These are phyloP conservation scores for Lucilia sericata DNA, from an alignment of 1,140 invertebrate species.

Conservation along the genomic window DNA sequence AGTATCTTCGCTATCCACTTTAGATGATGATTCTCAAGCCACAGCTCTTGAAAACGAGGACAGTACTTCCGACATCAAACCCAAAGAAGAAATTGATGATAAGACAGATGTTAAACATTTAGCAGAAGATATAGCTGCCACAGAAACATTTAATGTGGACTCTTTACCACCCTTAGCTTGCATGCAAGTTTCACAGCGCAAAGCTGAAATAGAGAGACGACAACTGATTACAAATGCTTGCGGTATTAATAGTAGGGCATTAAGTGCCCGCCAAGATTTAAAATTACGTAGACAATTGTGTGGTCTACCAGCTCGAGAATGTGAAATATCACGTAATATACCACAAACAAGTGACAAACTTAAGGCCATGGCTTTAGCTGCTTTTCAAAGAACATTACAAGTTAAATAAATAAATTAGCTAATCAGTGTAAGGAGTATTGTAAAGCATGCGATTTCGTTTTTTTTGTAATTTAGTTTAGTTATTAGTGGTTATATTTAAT, in stretches of 20 bases:
- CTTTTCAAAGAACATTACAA: slow-evolving; percentile 56
- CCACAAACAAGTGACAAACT: slow-evolving; percentile 56
- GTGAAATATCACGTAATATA: slow-evolving; percentile 55
- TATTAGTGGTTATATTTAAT: slow-evolving; percentile 9
- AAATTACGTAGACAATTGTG: slow-evolving; percentile 74
- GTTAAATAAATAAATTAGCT: slow-evolving; percentile 48
- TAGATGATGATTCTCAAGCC: slow-evolving; percentile 28
- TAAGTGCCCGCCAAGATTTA: slow-evolving; percentile 76
- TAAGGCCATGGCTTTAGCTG: slow-evolving; percentile 57
- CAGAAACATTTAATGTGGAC: slow-evolving; percentile 40
- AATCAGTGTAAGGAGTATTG: neutral
- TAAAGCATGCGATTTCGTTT: neutral
- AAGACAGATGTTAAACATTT: neutral
- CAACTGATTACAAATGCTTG: slow-evolving; percentile 69
- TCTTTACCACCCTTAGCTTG: slow-evolving; percentile 73
- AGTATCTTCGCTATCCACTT: neutral
- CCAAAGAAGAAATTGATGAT: neutral
- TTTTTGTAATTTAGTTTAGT: neutral
- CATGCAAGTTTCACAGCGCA: slow-evolving; percentile 72
- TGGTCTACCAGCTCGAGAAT: slow-evolving; percentile 73
- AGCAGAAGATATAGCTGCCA: neutral
- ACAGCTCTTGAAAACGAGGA: slow-evolving; percentile 32
- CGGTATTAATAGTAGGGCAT: slow-evolving; percentile 71
- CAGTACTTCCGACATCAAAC: slow-evolving; percentile 11
- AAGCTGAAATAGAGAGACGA: slow-evolving; percentile 64